Conservation (phyloP, 2,888 invertebrate genomes). For the Chloroclystis v-ata region DNA sequence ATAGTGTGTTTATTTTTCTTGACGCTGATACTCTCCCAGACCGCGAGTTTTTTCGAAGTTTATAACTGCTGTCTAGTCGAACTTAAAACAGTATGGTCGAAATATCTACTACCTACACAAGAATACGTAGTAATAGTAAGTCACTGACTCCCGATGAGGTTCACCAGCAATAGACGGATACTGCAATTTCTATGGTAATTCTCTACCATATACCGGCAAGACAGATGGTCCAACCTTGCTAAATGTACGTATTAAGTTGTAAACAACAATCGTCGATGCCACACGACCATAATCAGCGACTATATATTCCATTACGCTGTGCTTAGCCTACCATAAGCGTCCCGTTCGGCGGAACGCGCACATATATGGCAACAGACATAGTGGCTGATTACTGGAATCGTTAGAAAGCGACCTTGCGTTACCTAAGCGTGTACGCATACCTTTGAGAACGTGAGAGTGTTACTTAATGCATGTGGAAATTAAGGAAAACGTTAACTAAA, state of each 20-base stretch:
- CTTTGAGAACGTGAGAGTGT: constrained; percentile 29
- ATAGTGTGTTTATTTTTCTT: too few species aligned
- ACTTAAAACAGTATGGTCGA: too few species aligned
- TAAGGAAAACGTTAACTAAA: neutral
- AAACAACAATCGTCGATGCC: neutral
- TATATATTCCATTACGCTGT: constrained; percentile 17
- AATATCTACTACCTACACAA: too few species aligned
- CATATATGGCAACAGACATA: constrained; percentile 7
- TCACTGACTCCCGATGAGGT: too few species aligned
- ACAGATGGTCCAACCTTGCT: constrained; percentile 9
- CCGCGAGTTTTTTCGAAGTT: too few species aligned
- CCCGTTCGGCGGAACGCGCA: constrained; percentile 19
- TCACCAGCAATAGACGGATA: neutral
- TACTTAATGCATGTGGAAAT: constrained; percentile 14
- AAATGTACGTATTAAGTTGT: constrained; percentile 7
- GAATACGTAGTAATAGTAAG: too few species aligned
- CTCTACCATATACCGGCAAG: constrained; percentile 5
- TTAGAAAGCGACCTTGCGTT: constrained; percentile 55
- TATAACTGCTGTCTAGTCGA: too few species aligned
- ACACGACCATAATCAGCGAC: constrained; percentile 14
- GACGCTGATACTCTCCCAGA: too few species aligned
- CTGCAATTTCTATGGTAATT: constrained; percentile 2
- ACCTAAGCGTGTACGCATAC: constrained; percentile 31
- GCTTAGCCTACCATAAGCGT: constrained; percentile 29
- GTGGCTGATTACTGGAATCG: constrained; percentile 27